Percentiles rank a stretch among this genome's conserved stretches.
These are phyloP conservation scores for Mamestra brassicae DNA, from an alignment of 2,888 invertebrate species.

Conservation along the genomic window DNA sequence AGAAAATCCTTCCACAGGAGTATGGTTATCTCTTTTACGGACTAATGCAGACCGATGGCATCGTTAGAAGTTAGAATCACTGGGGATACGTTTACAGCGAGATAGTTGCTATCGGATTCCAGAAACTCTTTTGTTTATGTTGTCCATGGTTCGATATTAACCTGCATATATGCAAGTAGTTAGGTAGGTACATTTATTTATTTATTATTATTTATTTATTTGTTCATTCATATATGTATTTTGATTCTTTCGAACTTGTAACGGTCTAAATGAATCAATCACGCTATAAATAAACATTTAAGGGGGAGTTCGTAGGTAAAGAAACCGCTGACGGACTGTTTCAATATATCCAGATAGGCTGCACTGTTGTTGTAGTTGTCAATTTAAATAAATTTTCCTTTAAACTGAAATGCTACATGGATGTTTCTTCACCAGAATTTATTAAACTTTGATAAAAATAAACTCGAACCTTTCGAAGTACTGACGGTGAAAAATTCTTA, in stretches of 20 bases:
- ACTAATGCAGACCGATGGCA: constrained; percentile 12
- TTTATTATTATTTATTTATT: no score
- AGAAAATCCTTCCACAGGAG: not conserved
- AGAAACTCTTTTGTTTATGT: constrained; percentile 5
- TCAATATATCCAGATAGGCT: not conserved
- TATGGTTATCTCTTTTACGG: constrained; percentile 9
- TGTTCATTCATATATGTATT: not conserved
- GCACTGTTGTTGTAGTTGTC: no score
- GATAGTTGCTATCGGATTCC: not conserved
- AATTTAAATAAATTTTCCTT: no score
- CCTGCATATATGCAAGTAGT: not conserved
- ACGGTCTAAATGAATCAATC: not conserved
- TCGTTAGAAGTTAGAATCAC: constrained; percentile 7
- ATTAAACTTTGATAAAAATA: constrained; percentile 18
- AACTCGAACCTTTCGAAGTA: constrained; percentile 4
- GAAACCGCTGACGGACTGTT: not conserved
- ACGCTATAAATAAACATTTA: not conserved
- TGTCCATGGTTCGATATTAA: not conserved
- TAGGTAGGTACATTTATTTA: not conserved
- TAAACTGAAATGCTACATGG: no score
- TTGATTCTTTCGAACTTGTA: not conserved
- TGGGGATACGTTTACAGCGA: constrained; percentile 10
- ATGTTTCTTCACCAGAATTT: not conserved
- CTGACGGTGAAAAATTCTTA: constrained; percentile 18
- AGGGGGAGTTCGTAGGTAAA: not conserved